Conservation (phyloP, 2,888 invertebrate species). For the Nemoura dubitans region DNA sequence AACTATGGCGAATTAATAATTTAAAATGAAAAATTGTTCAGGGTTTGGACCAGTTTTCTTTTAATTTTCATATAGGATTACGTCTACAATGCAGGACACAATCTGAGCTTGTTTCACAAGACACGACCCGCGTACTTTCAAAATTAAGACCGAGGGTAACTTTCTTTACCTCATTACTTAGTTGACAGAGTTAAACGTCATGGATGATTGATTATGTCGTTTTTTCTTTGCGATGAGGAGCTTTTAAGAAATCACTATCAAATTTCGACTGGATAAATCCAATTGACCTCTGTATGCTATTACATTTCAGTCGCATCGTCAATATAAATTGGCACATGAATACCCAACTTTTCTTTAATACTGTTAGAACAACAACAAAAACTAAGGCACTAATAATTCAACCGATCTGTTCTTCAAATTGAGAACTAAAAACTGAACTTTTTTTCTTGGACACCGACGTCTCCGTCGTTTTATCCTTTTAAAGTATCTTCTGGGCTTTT, state of each 20-base stretch:
- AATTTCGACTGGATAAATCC: neutral
- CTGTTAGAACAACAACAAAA: neutral
- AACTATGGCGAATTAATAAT: no score
- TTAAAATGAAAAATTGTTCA: no score
- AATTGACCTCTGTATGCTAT: neutral
- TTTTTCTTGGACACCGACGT: no score
- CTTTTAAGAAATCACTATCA: neutral
- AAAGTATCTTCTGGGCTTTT: no score
- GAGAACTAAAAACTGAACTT: neutral
- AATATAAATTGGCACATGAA: neutral
- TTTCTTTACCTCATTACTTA: neutral
- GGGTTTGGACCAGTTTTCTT: no score
- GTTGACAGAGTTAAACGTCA: neutral
- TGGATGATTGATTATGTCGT: neutral
- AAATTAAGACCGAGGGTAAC: neutral
- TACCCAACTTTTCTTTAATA: neutral
- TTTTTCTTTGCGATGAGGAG: neutral
- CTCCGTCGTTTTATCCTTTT: no score
- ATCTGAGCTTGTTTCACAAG: no score
- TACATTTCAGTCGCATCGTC: neutral
- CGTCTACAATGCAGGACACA: no score
- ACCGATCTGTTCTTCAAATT: neutral
- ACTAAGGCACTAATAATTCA: neutral
- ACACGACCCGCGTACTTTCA: no score
- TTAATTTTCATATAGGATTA: no score